Evolutionary conservation across 2,113 vertebrate species (phyloP).

Genomic region (Microtus ochrogaster): DNA sequence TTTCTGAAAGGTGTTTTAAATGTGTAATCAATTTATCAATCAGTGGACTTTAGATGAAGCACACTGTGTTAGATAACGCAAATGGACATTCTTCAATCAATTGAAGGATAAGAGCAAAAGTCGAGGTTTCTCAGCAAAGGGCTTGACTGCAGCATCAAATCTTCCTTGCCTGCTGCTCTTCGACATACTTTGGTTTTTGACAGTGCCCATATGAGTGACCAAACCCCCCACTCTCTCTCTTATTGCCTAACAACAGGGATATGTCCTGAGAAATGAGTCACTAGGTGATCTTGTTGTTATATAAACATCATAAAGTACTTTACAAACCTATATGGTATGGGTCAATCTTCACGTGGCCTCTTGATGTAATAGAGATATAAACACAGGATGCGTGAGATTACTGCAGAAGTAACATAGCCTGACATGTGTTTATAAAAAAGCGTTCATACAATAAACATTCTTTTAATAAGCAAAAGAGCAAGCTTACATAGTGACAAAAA

Average conservation of each 20-base stretch:
- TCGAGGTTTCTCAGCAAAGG: neutral
- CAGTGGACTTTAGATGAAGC: neutral
- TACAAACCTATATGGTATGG: neutral
- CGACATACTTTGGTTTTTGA: neutral
- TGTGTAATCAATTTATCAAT: neutral
- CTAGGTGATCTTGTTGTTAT: neutral
- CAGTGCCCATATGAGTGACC: neutral
- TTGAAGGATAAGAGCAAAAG: neutral
- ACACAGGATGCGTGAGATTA: neutral
- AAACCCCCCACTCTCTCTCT: neutral
- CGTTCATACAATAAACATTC: neutral
- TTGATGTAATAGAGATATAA: neutral
- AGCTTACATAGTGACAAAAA: neutral
- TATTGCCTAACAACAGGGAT: neutral
- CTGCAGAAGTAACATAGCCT: neutral
- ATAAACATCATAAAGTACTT: neutral
- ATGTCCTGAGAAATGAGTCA: neutral
- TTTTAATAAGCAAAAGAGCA: neutral
- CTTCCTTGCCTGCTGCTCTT: neutral
- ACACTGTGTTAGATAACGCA: neutral
- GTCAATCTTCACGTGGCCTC: neutral
- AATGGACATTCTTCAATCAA: neutral
- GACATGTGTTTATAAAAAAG: neutral
- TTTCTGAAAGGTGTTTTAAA: neutral
- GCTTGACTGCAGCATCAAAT: neutral